Evolutionary conservation across 2,113 vertebrate species (phyloP).

Genomic region (Spheniscus mendiculus): DNA sequence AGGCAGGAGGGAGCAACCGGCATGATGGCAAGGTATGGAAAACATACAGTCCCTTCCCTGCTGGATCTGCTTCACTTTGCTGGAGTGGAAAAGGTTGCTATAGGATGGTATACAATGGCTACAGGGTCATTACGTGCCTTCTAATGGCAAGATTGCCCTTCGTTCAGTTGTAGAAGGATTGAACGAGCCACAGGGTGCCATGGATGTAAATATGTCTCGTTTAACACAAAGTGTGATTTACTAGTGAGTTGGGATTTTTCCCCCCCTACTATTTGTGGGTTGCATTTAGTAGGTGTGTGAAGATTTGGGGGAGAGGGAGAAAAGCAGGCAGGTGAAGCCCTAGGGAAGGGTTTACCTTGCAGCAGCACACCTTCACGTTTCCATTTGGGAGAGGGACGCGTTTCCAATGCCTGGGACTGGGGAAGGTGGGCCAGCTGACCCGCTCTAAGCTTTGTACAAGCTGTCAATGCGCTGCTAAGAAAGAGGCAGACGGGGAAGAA

Average conservation of each 20-base stretch:
- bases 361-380: not conserved
- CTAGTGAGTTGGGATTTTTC: fast-evolving
- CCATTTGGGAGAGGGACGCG: fast-evolving
- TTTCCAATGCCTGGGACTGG: fast-evolving
- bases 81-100: not conserved
- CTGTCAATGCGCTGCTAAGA: fast-evolving
- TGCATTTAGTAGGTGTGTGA: not conserved
- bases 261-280: not conserved
- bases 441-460: fast-evolving
- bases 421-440: not conserved
- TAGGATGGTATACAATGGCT: not conserved
- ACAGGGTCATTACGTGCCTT: not conserved
- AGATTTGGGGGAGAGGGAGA: not conserved
- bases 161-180: not conserved
- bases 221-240: not conserved
- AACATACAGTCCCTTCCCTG: not conserved
- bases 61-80: not conserved
- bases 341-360: not conserved
- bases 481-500: not conserved
- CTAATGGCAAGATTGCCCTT: not conserved
- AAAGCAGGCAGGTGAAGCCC: not conserved
- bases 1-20: not conserved
- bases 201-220: not conserved
- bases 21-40: not conserved
- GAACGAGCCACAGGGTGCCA: fast-evolving